Conservation (phyloP, 1,140 invertebrate genomes). For the Drosophila erecta region DNA sequence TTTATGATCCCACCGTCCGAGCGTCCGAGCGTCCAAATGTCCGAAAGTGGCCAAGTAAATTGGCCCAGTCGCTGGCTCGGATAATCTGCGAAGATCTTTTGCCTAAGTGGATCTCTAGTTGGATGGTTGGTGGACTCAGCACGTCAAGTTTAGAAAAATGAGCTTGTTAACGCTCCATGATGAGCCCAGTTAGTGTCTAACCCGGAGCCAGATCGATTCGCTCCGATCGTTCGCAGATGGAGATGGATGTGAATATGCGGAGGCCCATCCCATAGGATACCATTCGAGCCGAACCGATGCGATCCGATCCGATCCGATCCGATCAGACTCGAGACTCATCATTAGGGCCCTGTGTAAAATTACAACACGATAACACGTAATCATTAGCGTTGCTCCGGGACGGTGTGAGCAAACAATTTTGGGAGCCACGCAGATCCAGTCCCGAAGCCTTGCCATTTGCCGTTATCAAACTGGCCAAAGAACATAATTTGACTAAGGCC, state of each 20-base stretch:
- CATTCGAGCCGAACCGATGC: not conserved
- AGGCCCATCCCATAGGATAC: not conserved
- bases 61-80: conserved; percentile 23
- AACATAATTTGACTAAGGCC: conserved; percentile 80
- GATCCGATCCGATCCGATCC: not conserved
- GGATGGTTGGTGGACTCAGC: conserved; percentile 45
- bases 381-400: conserved; percentile 67
- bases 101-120: conserved; percentile 34
- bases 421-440: conserved; percentile 1
- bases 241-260: conserved; percentile 39
- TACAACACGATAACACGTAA: conserved; percentile 84
- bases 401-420: conserved; percentile 79
- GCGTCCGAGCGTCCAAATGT: conserved; percentile 15
- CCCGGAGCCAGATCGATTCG: conserved; percentile 65
- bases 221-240: conserved; percentile 56
- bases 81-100: conserved; percentile 41
- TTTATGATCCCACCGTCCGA: conserved; percentile 50
- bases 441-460: conserved; percentile 67
- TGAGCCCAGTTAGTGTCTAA: conserved; percentile 84
- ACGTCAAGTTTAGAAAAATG: conserved; percentile 83
- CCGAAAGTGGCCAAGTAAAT: conserved; percentile 38
- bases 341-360: conserved; percentile 82
- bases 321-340: conserved; percentile 48
- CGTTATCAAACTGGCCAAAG: conserved; percentile 80
- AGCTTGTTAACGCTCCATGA: conserved; percentile 84